phyloP scores from a whole-genome alignment of 2,113 vertebrate genomes.

The Pogonocichla stellata region DNA sequence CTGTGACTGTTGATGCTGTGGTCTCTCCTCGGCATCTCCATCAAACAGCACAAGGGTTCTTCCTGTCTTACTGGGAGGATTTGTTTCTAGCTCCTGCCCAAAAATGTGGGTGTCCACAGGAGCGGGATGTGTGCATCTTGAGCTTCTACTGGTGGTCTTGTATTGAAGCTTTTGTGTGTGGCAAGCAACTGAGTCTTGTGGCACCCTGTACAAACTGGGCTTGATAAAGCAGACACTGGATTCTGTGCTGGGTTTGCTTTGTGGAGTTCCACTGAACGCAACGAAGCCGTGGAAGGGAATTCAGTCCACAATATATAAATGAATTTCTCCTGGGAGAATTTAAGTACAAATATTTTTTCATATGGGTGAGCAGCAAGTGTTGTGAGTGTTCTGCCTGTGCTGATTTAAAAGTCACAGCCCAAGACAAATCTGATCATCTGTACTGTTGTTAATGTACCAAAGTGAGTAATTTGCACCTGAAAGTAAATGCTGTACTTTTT shows the following conservation, averaged over 20 bases:
- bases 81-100: neutral
- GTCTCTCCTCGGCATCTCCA: neutral
- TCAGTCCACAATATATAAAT: neutral
- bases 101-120: neutral
- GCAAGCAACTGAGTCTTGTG: neutral
- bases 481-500: neutral
- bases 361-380: neutral
- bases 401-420: neutral
- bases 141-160: neutral
- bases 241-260: neutral
- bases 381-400: neutral
- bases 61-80: neutral
- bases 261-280: neutral
- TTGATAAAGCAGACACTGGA: neutral
- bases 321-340: neutral
- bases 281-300: neutral
- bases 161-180: neutral
- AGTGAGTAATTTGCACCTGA: neutral
- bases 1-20: accelerated
- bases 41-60: neutral
- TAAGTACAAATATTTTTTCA: accelerated
- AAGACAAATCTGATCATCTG: neutral
- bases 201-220: neutral
- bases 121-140: neutral
- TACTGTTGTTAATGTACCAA: neutral